phyloP scores from a whole-genome alignment of 2,797 vertebrate genomes.

The Phalloptychus januarius region DNA sequence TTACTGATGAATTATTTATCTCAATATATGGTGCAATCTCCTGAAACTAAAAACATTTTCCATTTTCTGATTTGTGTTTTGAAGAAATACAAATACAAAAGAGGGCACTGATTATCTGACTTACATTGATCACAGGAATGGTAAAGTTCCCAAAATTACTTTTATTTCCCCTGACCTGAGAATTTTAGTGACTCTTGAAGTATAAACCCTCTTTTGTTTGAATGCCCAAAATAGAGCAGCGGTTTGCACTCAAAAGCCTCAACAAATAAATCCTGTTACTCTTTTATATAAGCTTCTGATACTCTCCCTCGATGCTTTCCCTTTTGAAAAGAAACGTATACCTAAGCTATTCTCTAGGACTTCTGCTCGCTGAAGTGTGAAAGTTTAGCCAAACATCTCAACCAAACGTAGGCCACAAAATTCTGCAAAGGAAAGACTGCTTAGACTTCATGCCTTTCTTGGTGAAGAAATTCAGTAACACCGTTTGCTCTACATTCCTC shows the following conservation, averaged over 20 bases:
- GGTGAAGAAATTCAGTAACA: slow-evolving; percentile 39
- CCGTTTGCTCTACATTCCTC: slow-evolving; percentile 60
- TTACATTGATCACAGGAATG: neutral
- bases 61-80: neutral
- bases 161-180: slow-evolving; percentile 26
- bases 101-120: neutral
- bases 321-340: slow-evolving; percentile 54
- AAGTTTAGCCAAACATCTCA: slow-evolving; percentile 70
- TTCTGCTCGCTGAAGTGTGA: slow-evolving; percentile 63
- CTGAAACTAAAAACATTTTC: neutral
- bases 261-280: slow-evolving; percentile 49
- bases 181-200: slow-evolving; percentile 1
- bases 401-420: slow-evolving; percentile 34
- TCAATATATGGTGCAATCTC: neutral
- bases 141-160: neutral
- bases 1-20: neutral
- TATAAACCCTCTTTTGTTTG: slow-evolving; percentile 29
- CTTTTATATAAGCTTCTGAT: slow-evolving; percentile 29
- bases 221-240: slow-evolving; percentile 37
- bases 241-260: slow-evolving; percentile 29
- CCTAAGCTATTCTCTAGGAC: slow-evolving; percentile 35
- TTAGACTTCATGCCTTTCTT: slow-evolving; percentile 45
- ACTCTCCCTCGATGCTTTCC: slow-evolving; percentile 46
- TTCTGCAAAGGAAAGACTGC: slow-evolving; percentile 33
- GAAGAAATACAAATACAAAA: neutral